Base-by-base conservation (phyloP, 2,797 vertebrate genomes). In the Melanogrammus aeglefinus region DNA sequence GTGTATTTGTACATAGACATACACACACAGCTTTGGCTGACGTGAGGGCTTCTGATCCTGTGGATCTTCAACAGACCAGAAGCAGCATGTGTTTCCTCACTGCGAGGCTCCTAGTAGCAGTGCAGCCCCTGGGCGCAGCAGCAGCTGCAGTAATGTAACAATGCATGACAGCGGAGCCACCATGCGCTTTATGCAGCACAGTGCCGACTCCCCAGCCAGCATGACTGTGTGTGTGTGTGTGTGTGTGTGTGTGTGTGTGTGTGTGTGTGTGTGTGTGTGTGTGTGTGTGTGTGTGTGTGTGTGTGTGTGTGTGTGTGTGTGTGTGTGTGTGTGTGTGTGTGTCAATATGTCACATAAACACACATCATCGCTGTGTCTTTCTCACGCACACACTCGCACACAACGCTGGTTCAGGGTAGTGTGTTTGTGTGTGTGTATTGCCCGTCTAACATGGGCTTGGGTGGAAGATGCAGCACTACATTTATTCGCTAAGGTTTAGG, bases 401-500 rank as follows among this genome's bases (percentile, higher is more conserved):
- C 57, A 78, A 76, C 36, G 39, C 77, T 41, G 18, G 47, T 76
- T 81, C 41, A 44, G 2, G 12, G 41, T 44, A 44, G 13, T 79
- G 38, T 77, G 63, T 44, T 74, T 75, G 27, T 77, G 74, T 82
- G 81, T 83, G 80, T 51, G 75, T 69, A 79, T 87, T 83, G 47
- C 24, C 72, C 51, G 1, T 29, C 80, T 81, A 86, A 86, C 88
- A 85, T 35, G 77, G 76, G 36, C 57, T 81, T 63, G 74, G 84
- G 86, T 84, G 81, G 83, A 9, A 86, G 77, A 85, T 88, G 83
- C 80, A 85, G 79, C 77, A 44, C 72, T 77, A 80, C 79, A 66
- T 84, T 77, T 83, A 82, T 88, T 84, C 77, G 78, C 77, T 75
- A 77, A 75, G 86, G 84, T 91, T 88, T 87, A 86, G 82, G 78